Evolutionary conservation across 2,888 invertebrate species (phyloP), one percentile per base, ranked within the genome.

Genomic region (Drosophila kokeensis): DNA sequence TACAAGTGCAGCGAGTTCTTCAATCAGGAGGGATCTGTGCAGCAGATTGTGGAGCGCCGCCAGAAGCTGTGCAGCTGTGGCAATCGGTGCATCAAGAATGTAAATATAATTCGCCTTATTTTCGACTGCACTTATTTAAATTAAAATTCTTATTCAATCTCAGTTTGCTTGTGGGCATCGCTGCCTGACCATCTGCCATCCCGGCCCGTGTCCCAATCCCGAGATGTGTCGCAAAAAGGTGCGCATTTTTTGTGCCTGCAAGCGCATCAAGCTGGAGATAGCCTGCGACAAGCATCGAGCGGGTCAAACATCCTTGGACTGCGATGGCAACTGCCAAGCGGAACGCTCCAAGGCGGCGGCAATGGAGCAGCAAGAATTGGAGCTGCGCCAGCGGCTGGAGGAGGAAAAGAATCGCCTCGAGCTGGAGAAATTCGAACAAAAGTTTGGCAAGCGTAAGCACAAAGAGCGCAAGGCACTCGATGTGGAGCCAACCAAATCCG

Each of bases 91-190:
- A 96, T 97, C 0, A 97, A 96, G 93, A 96, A 95, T 93, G 96
- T 96, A 92, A 93, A 94, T 68, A 34, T 52, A 13, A 5, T 5
- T 13, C 0, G 1, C 5, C 10, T 7, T n/a, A 27, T 48, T 18
- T 1, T n/a, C 42, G 4, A 1, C 11, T 6, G 34, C 4, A 21
- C 57, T 27, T 34, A n/a, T 65, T 71, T 15, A 1, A 40, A 15
- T 54, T 64, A 6, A 21, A 45, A 27, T n/a, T 7, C 21, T 27
- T 10, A 45, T 52, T 18, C 11, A 65, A 59, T 78, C 73, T 38
- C 91, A 97, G 96, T 95, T 97, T 91, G 92, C 95, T 10, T 99
- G 98, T 93, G 97, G 97, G 0, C 98, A 99, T 93, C 95, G 97
- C 10, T 98, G 97, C 91, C 93, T 94, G 40, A 94, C 95, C 10